These are phyloP conservation scores for Limnephilus lunatus DNA, from an alignment of 2,888 invertebrate genomes.

Conservation along the genomic window DNA sequence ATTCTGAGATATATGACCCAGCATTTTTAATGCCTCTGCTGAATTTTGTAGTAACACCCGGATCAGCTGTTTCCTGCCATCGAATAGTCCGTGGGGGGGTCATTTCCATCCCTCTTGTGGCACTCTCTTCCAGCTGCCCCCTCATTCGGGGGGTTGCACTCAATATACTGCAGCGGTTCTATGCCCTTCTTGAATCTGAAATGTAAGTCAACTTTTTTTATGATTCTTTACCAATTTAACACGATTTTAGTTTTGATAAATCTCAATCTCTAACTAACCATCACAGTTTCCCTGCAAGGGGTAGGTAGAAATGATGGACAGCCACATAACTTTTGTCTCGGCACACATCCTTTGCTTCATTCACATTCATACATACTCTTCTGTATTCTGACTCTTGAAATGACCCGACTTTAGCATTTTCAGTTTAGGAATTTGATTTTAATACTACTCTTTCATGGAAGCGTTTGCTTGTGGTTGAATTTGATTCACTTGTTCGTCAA, in stretches of 20 bases:
- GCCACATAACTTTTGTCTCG: too few species aligned
- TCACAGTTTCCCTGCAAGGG: too few species aligned
- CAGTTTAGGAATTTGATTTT: too few species aligned
- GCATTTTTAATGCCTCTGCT: slow-evolving; percentile 88
- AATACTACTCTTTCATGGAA: too few species aligned
- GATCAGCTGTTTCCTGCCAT: slow-evolving; percentile 84
- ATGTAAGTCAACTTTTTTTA: slow-evolving; percentile 73
- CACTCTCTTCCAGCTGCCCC: slow-evolving; percentile 82
- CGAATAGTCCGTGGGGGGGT: slow-evolving; percentile 84
- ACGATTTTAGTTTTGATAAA: not conserved
- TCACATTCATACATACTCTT: too few species aligned
- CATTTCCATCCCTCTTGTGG: slow-evolving; percentile 83
- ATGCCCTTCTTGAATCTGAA: slow-evolving; percentile 84
- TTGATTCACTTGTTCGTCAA: too few species aligned
- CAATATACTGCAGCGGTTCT: slow-evolving; percentile 85
- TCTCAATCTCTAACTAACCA: not conserved
- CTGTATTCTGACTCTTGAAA: too few species aligned
- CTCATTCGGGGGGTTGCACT: slow-evolving; percentile 85
- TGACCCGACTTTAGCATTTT: too few species aligned
- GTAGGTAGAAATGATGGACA: too few species aligned
- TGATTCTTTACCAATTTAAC: not conserved
- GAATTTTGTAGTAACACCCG: slow-evolving; percentile 85
- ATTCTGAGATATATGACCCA: slow-evolving; percentile 84
- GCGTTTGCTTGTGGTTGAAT: too few species aligned
- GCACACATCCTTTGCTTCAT: too few species aligned